phyloP scores from a whole-genome alignment of 2,113 vertebrate genomes.

The Sisor rabdophorus region DNA sequence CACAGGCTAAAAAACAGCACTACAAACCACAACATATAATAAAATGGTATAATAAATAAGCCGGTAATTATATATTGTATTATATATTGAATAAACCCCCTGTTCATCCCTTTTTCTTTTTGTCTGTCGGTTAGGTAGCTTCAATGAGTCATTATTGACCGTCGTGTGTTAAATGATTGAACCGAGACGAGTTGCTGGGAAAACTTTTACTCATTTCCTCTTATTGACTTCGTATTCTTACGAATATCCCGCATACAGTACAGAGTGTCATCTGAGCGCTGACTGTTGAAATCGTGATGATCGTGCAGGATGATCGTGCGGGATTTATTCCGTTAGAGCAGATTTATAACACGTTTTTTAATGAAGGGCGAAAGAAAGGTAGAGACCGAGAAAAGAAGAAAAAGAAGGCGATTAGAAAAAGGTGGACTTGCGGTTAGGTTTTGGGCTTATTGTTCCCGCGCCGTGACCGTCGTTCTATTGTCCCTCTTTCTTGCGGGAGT shows the following conservation, averaged over 20 bases:
- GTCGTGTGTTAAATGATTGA: constrained; percentile 14
- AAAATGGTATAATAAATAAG: too few species aligned
- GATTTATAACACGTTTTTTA: not conserved
- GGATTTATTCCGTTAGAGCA: not conserved
- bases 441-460: constrained; percentile 40
- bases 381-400: not conserved
- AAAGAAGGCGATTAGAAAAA: not conserved
- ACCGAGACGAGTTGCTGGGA: constrained; percentile 5
- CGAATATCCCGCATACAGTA: not conserved
- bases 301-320: not conserved
- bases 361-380: not conserved
- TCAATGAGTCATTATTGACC: not conserved
- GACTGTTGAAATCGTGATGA: not conserved
- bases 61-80: too few species aligned
- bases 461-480: constrained; percentile 44
- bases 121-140: not conserved
- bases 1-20: not conserved
- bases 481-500: constrained; percentile 44
- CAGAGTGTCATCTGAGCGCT: not conserved
- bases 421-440: not conserved
- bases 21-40: not conserved
- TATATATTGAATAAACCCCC: not conserved
- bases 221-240: constrained; percentile 1
- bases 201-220: constrained; percentile 19
- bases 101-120: not conserved